Conservation (phyloP, 2,113 vertebrate genomes). For the Misgurnus mizolepis region DNA sequence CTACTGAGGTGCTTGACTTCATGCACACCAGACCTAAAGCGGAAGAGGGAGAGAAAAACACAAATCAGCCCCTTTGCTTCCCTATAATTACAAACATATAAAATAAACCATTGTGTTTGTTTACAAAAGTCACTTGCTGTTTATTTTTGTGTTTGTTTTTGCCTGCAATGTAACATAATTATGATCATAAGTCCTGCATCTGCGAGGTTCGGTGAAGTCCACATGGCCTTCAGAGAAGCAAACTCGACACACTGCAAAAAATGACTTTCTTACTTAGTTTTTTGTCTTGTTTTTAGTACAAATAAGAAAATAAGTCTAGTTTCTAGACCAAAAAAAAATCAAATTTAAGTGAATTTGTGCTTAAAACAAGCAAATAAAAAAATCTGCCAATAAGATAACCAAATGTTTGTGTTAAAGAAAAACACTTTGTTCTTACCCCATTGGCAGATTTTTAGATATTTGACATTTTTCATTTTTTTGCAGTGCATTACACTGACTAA, state of each 20-base stretch:
- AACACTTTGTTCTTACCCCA: too few species aligned
- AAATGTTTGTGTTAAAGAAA: too few species aligned
- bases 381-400: too few species aligned
- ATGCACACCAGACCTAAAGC: conserved; percentile 92
- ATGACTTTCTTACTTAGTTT: too few species aligned
- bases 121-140: not conserved
- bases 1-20: conserved; percentile 98
- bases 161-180: not conserved
- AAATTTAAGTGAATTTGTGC: too few species aligned
- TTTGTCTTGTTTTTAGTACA: too few species aligned
- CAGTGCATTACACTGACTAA: not conserved
- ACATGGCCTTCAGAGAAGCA: not conserved
- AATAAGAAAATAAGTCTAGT: too few species aligned
- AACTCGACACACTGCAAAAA: too few species aligned
- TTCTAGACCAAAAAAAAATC: too few species aligned
- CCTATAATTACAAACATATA: not conserved
- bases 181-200: not conserved
- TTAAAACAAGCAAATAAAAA: too few species aligned
- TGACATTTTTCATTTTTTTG: too few species aligned
- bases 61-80: not conserved
- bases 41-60: conserved; percentile 40
- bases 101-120: not conserved
- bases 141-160: not conserved
- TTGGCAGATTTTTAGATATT: too few species aligned
- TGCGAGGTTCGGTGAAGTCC: not conserved